A percentile compares a stretch with the other conserved stretches of the same genome.
Evolutionary conservation across 1,140 invertebrate species (phyloP).

Genomic region (Eumeta japonica): DNA sequence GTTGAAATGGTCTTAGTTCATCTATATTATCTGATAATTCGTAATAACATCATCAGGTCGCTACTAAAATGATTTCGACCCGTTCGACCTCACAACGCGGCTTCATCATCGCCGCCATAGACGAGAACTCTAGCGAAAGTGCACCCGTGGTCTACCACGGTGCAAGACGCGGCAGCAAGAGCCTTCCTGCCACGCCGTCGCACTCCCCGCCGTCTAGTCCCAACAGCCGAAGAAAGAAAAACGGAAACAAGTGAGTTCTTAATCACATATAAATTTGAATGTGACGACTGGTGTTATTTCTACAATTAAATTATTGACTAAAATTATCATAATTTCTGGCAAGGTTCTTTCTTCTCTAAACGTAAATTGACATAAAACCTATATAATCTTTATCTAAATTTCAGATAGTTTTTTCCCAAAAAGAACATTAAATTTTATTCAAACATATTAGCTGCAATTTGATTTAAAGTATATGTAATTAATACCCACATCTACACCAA

Average conservation of each 20-base stretch:
- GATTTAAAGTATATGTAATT: no score
- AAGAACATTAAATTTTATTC: no score
- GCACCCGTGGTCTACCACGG: constrained; percentile 31
- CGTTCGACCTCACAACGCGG: constrained; percentile 27
- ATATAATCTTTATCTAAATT: no score
- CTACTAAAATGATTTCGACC: constrained; percentile 67
- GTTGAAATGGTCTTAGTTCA: not conserved
- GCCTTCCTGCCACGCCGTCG: constrained; percentile 67
- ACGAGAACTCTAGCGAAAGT: constrained; percentile 19
- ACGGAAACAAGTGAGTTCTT: constrained; percentile 37
- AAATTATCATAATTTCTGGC: no score
- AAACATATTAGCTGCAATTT: no score
- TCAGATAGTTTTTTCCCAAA: no score
- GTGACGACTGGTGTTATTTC: no score
- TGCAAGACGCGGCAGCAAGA: constrained; percentile 64
- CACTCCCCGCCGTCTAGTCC: constrained; percentile 64
- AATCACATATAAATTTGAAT: not conserved
- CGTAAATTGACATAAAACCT: no score
- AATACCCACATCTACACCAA: no score
- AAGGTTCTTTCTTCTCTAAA: no score
- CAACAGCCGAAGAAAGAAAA: constrained; percentile 46
- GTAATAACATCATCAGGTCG: constrained; percentile 52
- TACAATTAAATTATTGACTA: no score
- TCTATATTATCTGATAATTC: not conserved
- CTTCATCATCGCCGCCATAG: constrained; percentile 43